These are phyloP conservation scores for Aphidius gifuensis DNA, from an alignment of 1,140 invertebrate species.

Conservation along the genomic window DNA sequence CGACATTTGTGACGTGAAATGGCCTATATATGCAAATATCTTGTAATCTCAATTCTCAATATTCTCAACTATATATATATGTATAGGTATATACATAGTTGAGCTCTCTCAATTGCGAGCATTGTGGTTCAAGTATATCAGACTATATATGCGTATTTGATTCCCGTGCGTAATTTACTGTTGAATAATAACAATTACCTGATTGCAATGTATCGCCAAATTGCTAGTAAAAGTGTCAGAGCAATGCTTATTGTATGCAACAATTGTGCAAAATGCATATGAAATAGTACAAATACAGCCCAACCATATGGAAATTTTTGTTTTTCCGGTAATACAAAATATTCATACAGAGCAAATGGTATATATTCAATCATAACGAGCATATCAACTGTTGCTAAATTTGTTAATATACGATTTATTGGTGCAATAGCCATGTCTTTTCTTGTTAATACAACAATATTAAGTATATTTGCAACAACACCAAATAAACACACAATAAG, in stretches of 20 bases:
- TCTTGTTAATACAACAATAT: conserved; percentile 83
- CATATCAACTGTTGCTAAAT: conserved; percentile 79
- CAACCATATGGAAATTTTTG: conserved; percentile 63
- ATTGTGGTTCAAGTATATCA: too few species aligned
- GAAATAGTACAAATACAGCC: conserved; percentile 73
- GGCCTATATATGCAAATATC: too few species aligned
- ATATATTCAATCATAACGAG: conserved; percentile 86
- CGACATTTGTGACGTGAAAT: too few species aligned
- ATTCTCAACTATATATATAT: too few species aligned
- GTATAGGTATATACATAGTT: too few species aligned
- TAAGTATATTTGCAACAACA: conserved; percentile 83
- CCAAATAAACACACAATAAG: conserved; percentile 82
- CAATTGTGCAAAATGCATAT: conserved; percentile 76
- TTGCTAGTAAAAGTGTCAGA: conserved; percentile 76
- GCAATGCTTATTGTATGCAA: conserved; percentile 87
- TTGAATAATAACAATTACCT: conserved; percentile 44
- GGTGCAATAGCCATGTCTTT: conserved; percentile 77
- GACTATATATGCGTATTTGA: too few species aligned
- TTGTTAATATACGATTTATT: conserved; percentile 79
- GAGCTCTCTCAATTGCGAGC: too few species aligned
- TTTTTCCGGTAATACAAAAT: conserved; percentile 61
- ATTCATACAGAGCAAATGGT: conserved; percentile 75
- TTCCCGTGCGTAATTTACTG: too few species aligned
- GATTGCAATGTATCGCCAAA: conserved; percentile 72
- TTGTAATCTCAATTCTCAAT: too few species aligned